These are phyloP conservation scores for Lerista edwardsae DNA, from an alignment of 2,797 vertebrate species.

Conservation along the genomic window DNA sequence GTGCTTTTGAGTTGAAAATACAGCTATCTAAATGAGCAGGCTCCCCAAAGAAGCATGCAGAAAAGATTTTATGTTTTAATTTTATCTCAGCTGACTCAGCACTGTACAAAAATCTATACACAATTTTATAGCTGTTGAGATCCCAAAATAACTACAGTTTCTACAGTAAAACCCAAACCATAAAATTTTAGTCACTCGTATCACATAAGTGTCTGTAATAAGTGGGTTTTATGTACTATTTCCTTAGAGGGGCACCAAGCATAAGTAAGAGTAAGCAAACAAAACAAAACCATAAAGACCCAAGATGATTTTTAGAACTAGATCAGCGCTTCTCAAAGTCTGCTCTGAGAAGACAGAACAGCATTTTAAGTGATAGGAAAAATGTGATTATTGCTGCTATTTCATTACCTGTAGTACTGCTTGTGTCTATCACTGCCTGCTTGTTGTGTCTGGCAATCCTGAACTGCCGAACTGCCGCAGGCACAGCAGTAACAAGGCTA, in stretches of 20 bases:
- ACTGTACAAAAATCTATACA: conserved; percentile 38
- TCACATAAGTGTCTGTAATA: conserved; percentile 30
- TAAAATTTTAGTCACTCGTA: conserved; percentile 53
- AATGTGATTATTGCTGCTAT: too few relatives aligned
- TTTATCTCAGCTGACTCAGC: conserved; percentile 46
- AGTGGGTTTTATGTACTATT: conserved; percentile 47
- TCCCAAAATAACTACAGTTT: conserved; percentile 47
- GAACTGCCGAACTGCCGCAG: too few relatives aligned
- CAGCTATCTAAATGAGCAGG: conserved; percentile 53
- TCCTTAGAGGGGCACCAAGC: conserved; percentile 14
- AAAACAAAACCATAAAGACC: too few relatives aligned
- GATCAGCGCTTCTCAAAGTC: too few relatives aligned
- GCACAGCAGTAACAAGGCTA: too few relatives aligned
- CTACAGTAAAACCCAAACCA: conserved; percentile 57
- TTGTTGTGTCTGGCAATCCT: too few relatives aligned
- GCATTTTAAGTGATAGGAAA: too few relatives aligned
- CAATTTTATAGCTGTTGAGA: conserved; percentile 56
- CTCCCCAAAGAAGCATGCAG: conserved; percentile 32
- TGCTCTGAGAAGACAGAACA: too few relatives aligned
- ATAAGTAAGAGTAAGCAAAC: not conserved
- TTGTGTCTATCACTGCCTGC: too few relatives aligned
- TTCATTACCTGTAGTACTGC: too few relatives aligned
- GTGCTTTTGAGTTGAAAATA: conserved; percentile 58
- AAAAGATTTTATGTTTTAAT: conserved; percentile 59
- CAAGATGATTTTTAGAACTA: too few relatives aligned